Conservation (phyloP, 30 jellyfish, hydroid and myxozoan genomes). For the Aurelia aurita region DNA sequence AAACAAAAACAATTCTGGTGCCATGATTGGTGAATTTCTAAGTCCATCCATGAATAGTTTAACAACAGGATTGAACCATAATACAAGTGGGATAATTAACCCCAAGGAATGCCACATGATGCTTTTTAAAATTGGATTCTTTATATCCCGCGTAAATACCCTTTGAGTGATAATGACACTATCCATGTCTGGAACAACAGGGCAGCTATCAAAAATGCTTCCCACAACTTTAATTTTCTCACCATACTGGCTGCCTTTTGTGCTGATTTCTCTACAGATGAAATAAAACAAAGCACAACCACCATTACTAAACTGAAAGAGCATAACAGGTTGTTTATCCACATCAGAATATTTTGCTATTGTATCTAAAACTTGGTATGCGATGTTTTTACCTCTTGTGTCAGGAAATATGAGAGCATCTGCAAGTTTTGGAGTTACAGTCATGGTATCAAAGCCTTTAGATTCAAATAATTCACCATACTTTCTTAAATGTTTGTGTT, state of each 20-base stretch:
- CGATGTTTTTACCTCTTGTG: constrained; percentile 58
- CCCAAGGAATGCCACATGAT: constrained; percentile 28
- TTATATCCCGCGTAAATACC: constrained; percentile 44
- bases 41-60: constrained; percentile 58
- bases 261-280: constrained; percentile 25
- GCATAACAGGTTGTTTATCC: constrained; percentile 33
- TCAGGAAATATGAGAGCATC: constrained; percentile 71
- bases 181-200: constrained; percentile 78
- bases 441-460: constrained; percentile 64
- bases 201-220: constrained; percentile 90
- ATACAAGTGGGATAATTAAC: constrained; percentile 28
- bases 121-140: constrained; percentile 34
- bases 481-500: constrained; percentile 46
- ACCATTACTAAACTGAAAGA: constrained; percentile 79
- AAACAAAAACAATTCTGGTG: constrained; percentile 84
- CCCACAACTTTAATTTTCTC: constrained; percentile 39
- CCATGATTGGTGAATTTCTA: constrained; percentile 39
- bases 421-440: constrained; percentile 72
- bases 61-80: constrained; percentile 66
- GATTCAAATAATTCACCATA: constrained; percentile 69
- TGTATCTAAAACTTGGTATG: constrained; percentile 33
- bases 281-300: constrained; percentile 77
- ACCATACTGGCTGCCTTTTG: neutral
- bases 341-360: constrained; percentile 16
- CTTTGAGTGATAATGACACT: constrained; percentile 58